Base-by-base conservation (phyloP, 2,888 invertebrate genomes). In the Nephrotoma guestfalica region DNA sequence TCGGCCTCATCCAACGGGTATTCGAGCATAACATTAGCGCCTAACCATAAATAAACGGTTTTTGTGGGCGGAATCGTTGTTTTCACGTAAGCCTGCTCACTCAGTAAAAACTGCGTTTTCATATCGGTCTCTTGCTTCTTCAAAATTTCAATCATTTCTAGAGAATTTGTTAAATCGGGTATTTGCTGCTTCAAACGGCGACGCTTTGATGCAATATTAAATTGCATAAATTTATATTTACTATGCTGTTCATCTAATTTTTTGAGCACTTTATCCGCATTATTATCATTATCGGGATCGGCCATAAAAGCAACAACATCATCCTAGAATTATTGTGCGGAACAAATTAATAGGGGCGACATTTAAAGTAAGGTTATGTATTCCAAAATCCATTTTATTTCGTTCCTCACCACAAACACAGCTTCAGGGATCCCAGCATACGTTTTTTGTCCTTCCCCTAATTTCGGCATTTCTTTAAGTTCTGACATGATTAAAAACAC, bases 221-320 rank as follows among this genome's bases (percentile, higher is more conserved):
- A 95, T 92, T 99, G 99, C 97, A 99, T 98, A 90, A 97, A 97
- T 92, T 98, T 98, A 91, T 99, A 99, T 93, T 99, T 98, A 87
- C 96, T 96, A 92, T 98, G 97, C 90, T 96, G 96, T 90, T 98
- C 98, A 90, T 99, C 98, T 87, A 99, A 92, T 89, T 93, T 94
- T 89, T 95, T 95, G 86, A 99, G 92, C 15, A 98, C 98, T 90
- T 95, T 94, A 89, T 98, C 97, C 2, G 96, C 97, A 88, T 95
- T 95, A 86, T 94, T 95, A 88, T 94, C 94, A 90, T 97, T 97
- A 89, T 97, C 97, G 15, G 96, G 93, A 89, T 94, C 92, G 88
- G 93, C 94, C 98, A 99, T 98, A 91, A 95, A 99, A 87, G 95
- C 94, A 90, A 99, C 98, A 51, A 99, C 98, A 94, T 99, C 98